Evolutionary conservation across 2,888 invertebrate genomes (phyloP).

Genomic region (Dysmachus trigonus): DNA sequence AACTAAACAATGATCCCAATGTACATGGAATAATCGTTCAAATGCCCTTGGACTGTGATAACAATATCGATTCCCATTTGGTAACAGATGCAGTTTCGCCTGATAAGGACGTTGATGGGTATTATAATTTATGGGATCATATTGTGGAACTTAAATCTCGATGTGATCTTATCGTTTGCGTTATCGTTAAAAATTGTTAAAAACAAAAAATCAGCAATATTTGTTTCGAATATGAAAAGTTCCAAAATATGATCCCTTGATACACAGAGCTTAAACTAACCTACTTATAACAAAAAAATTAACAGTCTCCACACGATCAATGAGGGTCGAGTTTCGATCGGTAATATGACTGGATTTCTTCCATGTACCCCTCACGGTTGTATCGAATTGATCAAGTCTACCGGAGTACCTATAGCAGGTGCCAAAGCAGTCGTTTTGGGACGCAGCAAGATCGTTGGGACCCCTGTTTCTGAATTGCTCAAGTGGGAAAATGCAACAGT

Average conservation of each 20-base stretch:
- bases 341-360: conserved; percentile 87
- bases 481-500: conserved; percentile 98
- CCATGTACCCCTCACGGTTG: conserved; percentile 98
- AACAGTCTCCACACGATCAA: conserved; percentile 87
- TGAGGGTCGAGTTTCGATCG: conserved; percentile 90
- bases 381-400: conserved; percentile 86
- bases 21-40: conserved; percentile 97
- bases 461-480: conserved; percentile 91
- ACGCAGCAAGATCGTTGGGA: conserved; percentile 97
- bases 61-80: conserved; percentile 84
- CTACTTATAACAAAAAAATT: background rate
- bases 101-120: conserved; percentile 96
- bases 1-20: conserved; percentile 81
- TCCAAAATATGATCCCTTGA: background rate
- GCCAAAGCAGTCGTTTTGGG: conserved; percentile 93
- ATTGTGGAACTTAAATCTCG: background rate
- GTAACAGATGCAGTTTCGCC: conserved; percentile 89
- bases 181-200: background rate
- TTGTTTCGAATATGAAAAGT: background rate
- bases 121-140: conserved; percentile 52
- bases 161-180: background rate
- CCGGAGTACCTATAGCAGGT: conserved; percentile 81
- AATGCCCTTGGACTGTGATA: conserved; percentile 89
- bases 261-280: background rate
- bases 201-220: background rate